A percentile compares a stretch with the other conserved stretches of the same genome.
These are phyloP conservation scores for Orestias chungarensis DNA, from an alignment of 2,797 vertebrate species.

Conservation along the genomic window DNA sequence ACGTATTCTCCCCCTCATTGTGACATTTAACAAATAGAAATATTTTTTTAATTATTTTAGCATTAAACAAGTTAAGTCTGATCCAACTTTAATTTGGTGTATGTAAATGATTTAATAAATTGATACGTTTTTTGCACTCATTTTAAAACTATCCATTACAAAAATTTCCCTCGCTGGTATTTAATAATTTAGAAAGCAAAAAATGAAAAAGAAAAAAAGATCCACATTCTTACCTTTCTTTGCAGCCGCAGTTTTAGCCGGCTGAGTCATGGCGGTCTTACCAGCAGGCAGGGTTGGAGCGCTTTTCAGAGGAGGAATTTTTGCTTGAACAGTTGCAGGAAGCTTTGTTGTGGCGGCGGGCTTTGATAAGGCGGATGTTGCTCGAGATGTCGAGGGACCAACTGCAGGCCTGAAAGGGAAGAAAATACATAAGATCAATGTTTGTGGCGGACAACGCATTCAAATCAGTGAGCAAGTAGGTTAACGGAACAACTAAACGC, in stretches of 20 bases:
- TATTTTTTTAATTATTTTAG: not conserved
- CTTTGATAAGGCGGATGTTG: slow-evolving; percentile 33
- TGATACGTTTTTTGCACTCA: not conserved
- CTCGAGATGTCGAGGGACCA: slow-evolving; percentile 42
- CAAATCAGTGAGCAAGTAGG: too few relatives aligned
- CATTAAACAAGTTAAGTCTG: not conserved
- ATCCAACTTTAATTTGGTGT: not conserved
- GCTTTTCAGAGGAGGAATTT: slow-evolving; percentile 53
- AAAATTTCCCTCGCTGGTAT: too few relatives aligned
- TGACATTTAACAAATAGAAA: not conserved
- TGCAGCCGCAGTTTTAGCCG: slow-evolving; percentile 48
- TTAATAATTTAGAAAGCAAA: too few relatives aligned
- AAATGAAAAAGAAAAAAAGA: not conserved
- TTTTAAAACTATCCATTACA: too few relatives aligned
- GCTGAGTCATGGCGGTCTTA: slow-evolving; percentile 56
- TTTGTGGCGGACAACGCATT: too few relatives aligned
- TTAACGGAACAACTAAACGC: too few relatives aligned
- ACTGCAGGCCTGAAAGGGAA: slow-evolving; percentile 60
- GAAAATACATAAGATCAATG: too few relatives aligned
- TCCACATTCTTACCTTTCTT: slow-evolving; percentile 73
- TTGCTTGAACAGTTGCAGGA: slow-evolving; percentile 34
- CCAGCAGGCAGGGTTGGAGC: slow-evolving; percentile 63
- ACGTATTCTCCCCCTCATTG: not conserved
- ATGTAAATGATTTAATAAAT: too few relatives aligned
- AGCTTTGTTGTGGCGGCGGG: slow-evolving; percentile 46